Conservation (phyloP, 2,888 invertebrate species). For the Acrobasis suavella region DNA sequence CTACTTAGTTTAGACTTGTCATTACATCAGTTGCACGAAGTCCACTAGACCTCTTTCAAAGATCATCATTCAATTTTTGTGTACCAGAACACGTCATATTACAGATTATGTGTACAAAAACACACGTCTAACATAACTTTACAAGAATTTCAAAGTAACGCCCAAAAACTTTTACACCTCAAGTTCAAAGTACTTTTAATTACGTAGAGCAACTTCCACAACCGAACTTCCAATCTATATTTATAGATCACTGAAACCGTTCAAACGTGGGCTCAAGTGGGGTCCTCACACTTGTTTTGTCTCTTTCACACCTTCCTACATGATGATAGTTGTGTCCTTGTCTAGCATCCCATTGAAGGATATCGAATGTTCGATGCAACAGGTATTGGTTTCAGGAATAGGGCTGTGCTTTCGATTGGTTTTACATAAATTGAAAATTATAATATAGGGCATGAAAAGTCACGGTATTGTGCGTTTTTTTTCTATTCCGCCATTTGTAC, state of each 20-base stretch:
- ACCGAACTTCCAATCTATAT: conserved; percentile 70
- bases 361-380: conserved; percentile 81
- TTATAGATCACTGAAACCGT: conserved; percentile 76
- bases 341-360: conserved; percentile 73
- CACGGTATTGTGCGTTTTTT: too few relatives aligned
- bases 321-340: conserved; percentile 41
- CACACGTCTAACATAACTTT: too few relatives aligned
- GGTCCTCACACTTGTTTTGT: conserved; percentile 61
- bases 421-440: conserved; percentile 32
- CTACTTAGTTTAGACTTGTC: too few relatives aligned
- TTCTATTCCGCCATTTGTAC: too few relatives aligned
- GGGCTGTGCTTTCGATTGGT: conserved; percentile 70
- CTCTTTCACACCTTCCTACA: conserved; percentile 40
- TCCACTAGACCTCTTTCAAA: too few relatives aligned
- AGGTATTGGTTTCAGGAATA: conserved; percentile 74
- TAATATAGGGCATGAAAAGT: background rate
- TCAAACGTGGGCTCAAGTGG: conserved; percentile 72
- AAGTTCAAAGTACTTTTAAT: background rate
- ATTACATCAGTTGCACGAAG: too few relatives aligned
- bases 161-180: background rate
- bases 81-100: too few relatives aligned
- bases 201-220: conserved; percentile 57
- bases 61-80: too few relatives aligned
- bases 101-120: too few relatives aligned
- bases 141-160: background rate